A percentile compares a stretch with the other conserved stretches of the same genome.
Evolutionary conservation across 2,797 vertebrate species (phyloP).

Genomic region (Eulemur coronatus): DNA sequence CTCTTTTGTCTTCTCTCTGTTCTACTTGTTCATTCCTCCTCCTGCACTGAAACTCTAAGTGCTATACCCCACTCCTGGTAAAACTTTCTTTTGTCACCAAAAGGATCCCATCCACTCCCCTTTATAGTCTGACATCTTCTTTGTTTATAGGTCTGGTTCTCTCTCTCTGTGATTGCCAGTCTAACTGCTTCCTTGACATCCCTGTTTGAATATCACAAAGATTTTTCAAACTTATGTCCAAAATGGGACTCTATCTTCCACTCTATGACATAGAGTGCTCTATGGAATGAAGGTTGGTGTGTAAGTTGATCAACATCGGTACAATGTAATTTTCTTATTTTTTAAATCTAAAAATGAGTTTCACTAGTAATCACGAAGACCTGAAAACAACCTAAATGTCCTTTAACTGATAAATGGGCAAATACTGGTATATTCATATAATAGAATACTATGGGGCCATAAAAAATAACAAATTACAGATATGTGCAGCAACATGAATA

Average conservation of each 20-base stretch:
- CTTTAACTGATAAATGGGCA: background rate
- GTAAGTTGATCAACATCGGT: too few relatives aligned
- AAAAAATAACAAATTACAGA: background rate
- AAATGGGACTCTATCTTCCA: background rate
- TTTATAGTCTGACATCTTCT: background rate
- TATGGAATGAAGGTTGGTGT: background rate
- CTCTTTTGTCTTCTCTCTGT: background rate
- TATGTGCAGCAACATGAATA: fast-evolving
- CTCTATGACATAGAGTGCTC: background rate
- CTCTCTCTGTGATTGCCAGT: background rate
- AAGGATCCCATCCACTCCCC: fast-evolving
- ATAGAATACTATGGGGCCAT: background rate
- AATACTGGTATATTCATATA: background rate
- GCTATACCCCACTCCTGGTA: background rate
- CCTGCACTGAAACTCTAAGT: background rate
- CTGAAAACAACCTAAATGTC: background rate
- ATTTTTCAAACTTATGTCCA: background rate
- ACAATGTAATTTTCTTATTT: background rate
- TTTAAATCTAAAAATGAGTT: background rate
- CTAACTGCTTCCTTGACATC: background rate
- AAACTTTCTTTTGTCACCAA: background rate
- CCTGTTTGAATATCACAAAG: background rate
- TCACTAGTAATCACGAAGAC: background rate
- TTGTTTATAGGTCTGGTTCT: background rate
- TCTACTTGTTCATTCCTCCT: background rate